phyloP scores from a whole-genome alignment of 2,113 vertebrate species.

The Tursiops truncatus region DNA sequence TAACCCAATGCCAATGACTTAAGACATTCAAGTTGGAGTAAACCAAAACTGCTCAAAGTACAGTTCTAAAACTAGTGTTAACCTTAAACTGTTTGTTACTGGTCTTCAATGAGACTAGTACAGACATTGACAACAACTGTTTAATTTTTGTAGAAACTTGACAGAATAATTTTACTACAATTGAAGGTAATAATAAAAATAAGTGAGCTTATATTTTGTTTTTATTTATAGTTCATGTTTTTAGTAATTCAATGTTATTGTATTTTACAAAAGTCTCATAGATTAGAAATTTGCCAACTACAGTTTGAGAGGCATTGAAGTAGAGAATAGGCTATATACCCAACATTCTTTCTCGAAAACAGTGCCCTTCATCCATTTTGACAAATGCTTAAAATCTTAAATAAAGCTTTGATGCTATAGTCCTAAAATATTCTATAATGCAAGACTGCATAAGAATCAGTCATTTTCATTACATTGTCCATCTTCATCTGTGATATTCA shows the following conservation, averaged over 20 bases:
- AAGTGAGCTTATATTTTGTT: neutral
- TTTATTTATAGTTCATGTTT: conserved; percentile 36
- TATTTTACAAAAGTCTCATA: neutral
- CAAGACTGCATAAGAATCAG: neutral
- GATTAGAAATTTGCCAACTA: neutral
- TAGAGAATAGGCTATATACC: neutral
- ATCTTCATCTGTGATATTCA: neutral
- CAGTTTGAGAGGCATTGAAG: neutral
- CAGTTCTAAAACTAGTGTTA: neutral
- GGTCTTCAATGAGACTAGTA: neutral
- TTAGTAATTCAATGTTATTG: neutral
- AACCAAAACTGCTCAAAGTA: neutral
- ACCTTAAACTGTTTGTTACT: neutral
- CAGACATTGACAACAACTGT: neutral
- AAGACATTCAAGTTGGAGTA: neutral
- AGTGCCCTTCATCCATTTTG: neutral
- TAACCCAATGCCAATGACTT: neutral
- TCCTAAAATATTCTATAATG: neutral
- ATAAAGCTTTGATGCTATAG: neutral
- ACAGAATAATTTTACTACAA: neutral
- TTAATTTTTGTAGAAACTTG: neutral
- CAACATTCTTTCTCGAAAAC: neutral
- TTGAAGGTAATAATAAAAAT: conserved; percentile 18
- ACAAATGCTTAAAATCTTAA: conserved; percentile 17
- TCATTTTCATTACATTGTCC: neutral